These are phyloP conservation scores for Mus musculus DNA, from an alignment of 2,113 vertebrate genomes.

Conservation along the genomic window DNA sequence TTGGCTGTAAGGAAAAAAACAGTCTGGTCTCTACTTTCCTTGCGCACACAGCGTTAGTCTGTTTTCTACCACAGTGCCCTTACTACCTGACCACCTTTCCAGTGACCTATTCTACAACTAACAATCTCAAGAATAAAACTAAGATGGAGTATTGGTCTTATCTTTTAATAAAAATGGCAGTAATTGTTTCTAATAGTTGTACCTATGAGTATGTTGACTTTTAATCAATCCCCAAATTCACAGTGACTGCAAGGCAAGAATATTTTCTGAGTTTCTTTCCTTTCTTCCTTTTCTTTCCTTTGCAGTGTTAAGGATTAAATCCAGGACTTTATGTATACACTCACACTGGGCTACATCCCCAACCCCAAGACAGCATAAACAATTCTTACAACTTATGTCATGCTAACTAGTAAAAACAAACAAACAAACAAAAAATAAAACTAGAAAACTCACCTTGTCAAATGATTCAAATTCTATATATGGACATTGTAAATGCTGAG, in stretches of 20 bases:
- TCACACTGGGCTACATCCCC: neutral
- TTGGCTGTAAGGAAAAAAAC: conserved; percentile 4
- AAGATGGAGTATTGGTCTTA: conserved; percentile 12
- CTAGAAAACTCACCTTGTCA: conserved; percentile 91
- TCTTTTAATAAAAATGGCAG: conserved; percentile 54
- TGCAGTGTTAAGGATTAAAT: neutral
- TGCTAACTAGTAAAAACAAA: conserved; percentile 27
- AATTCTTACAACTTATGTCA: conserved; percentile 2
- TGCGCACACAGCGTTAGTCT: conserved; percentile 44
- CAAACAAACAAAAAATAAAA: conserved; percentile 58
- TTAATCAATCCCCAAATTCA: conserved; percentile 41
- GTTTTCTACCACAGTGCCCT: neutral
- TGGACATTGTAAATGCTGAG: conserved; percentile 92
- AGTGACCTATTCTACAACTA: neutral
- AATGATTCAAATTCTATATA: conserved; percentile 97
- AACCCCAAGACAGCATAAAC: neutral
- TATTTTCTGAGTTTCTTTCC: neutral
- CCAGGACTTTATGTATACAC: neutral
- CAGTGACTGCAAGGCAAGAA: neutral
- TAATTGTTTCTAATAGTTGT: conserved; percentile 35
- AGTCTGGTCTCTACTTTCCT: neutral
- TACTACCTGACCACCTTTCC: conserved; percentile 39
- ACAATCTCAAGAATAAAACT: conserved; percentile 49
- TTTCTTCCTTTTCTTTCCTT: neutral
- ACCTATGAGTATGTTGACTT: neutral